Evolutionary conservation across 2,888 invertebrate genomes (phyloP).

Genomic region (Dyspetes luteomarginatus): DNA sequence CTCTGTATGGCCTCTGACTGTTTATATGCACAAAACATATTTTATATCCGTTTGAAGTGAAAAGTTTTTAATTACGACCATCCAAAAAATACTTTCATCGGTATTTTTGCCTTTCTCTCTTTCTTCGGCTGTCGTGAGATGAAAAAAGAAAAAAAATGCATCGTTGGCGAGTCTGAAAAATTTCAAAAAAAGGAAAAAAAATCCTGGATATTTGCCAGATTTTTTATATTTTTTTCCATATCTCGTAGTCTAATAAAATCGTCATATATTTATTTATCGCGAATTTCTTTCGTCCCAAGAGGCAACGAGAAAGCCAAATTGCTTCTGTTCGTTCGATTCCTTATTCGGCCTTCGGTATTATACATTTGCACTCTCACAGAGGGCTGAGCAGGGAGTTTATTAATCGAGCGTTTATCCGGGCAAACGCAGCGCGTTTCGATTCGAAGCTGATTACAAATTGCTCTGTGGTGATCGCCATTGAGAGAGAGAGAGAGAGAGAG

Average conservation of each 20-base stretch:
- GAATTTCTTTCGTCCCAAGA: slow-evolving; percentile 18
- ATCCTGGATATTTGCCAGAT: slow-evolving; percentile 30
- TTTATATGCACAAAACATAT: slow-evolving; percentile 11
- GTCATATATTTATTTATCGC: slow-evolving; percentile 26
- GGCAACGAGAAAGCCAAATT: slow-evolving; percentile 24
- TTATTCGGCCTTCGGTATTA: slow-evolving; percentile 20
- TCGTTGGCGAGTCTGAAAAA: no score
- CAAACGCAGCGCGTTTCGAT: slow-evolving; percentile 66
- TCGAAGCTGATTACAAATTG: slow-evolving; percentile 69
- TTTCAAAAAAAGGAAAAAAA: no score
- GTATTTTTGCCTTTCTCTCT: slow-evolving; percentile 7
- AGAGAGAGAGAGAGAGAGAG: slow-evolving; percentile 20
- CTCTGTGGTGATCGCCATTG: slow-evolving; percentile 55
- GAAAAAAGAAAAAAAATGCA: no score
- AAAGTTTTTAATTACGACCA: slow-evolving; percentile 37
- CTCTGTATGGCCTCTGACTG: slow-evolving; percentile 31
- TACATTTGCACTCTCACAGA: background rate
- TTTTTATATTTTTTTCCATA: slow-evolving; percentile 9
- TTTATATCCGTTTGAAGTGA: slow-evolving; percentile 20
- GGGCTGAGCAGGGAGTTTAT: slow-evolving; percentile 59
- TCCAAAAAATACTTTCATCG: slow-evolving; percentile 26
- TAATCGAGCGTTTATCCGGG: slow-evolving; percentile 68
- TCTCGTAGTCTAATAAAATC: slow-evolving; percentile 28
- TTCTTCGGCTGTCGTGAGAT: slow-evolving; percentile 1
- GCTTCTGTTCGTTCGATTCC: slow-evolving; percentile 32